Base-by-base conservation (phyloP, 2,113 vertebrate species). In the Octodon degus region DNA sequence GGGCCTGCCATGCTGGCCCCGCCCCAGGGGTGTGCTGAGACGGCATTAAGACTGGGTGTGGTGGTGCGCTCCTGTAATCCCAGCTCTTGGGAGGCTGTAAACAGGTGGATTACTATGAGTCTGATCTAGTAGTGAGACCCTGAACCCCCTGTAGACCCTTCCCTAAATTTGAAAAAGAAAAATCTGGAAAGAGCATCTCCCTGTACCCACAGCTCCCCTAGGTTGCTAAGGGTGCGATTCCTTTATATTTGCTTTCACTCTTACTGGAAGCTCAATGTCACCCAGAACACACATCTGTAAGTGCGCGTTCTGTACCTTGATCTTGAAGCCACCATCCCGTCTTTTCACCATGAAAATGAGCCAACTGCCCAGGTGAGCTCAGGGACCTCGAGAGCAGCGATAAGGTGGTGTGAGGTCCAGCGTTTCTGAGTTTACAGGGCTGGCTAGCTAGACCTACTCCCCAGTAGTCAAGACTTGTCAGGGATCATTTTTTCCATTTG, bases 401-500 rank as follows among this genome's bases (percentile, higher is more conserved):
- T 50, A 84, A 95, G 50, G 43, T 85, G 62, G 8, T 12, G 0
- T 10, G 37, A 93, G 82, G 60, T 24, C 32, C 34, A 27, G 37
- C 1, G 17, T 16, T 27, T 40, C 77, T 24, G 94, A 85, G 70
- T 89, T 90, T 82, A 55, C 40, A 74, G 82, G 81, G 84, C 82
- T 68, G 55, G 76, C 80, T 43, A 55, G 86, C 1, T 43, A 60
- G 93, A 86, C 92, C 50, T 3, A 43, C 10, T 32, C 11, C 30
- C 47, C 30, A 30, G 1, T 1, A 50, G 84, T 32, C 92, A 95
- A n/a, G 10, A 87, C 37, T 70, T 93, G 95, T 96, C 3, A 63
- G 60, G 96, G 96, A 50, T 96, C 95, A 98, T 96, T 97, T 89
- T 97, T 96, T 97, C 94, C 96, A 92, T 89, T 97, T 93, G 4